A percentile compares a stretch with the other conserved stretches of the same genome.
Evolutionary conservation across 2,113 vertebrate genomes (phyloP).

Genomic region (Neogobius melanostomus): DNA sequence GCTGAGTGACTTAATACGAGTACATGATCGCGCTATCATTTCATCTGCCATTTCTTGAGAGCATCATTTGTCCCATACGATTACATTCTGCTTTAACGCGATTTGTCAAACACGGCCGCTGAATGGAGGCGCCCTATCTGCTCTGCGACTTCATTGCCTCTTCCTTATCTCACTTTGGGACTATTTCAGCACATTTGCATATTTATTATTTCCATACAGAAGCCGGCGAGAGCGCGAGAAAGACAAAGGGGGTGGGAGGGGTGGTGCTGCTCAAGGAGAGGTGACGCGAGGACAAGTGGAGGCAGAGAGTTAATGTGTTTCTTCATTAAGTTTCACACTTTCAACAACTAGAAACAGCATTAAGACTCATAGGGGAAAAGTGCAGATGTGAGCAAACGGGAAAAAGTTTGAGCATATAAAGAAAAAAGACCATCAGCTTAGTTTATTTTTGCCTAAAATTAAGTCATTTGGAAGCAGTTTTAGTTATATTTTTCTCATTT

Average conservation of each 20-base stretch:
- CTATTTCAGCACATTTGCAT: slow-evolving; percentile 57
- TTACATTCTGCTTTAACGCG: slow-evolving; percentile 47
- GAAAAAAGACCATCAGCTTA: no score
- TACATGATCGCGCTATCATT: slow-evolving; percentile 43
- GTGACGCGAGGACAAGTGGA: slow-evolving; percentile 6
- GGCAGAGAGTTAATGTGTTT: slow-evolving; percentile 11
- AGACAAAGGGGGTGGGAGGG: not conserved
- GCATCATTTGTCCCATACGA: slow-evolving; percentile 52
- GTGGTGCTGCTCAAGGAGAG: slow-evolving; percentile 1
- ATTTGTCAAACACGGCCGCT: slow-evolving; percentile 39
- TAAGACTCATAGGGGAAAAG: not conserved
- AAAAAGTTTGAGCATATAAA: not conserved
- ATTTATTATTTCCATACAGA: slow-evolving; percentile 59
- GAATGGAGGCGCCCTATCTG: slow-evolving; percentile 43
- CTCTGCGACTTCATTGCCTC: slow-evolving; percentile 34
- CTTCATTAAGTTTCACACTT: not conserved
- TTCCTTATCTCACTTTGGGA: slow-evolving; percentile 53
- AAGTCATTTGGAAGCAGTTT: no score
- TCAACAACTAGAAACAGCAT: not conserved
- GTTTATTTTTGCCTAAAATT: no score
- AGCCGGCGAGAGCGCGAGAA: slow-evolving; percentile 1
- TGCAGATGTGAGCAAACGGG: not conserved
- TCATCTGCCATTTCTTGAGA: slow-evolving; percentile 53
- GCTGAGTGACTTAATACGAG: slow-evolving; percentile 37
- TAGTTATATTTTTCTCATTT: no score